Evolutionary conservation across 2,888 invertebrate genomes (phyloP).

Genomic region (Cetonia aurata): DNA sequence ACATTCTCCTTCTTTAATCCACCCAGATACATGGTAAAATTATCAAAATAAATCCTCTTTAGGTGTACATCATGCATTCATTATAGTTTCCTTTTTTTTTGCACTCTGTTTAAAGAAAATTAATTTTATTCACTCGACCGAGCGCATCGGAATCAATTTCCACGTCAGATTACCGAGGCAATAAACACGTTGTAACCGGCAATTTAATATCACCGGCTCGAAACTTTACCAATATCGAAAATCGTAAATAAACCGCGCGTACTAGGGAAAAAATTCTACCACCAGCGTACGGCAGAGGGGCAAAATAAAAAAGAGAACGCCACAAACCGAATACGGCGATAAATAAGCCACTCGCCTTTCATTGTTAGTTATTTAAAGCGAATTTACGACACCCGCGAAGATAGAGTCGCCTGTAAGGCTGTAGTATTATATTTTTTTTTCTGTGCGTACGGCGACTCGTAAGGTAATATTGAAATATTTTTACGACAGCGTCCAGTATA

Average conservation of each 20-base stretch:
- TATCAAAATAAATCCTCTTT: neutral
- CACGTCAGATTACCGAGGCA: neutral
- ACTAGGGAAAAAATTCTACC: neutral
- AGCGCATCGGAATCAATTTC: conserved; percentile 1
- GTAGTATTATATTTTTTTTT: too few species aligned
- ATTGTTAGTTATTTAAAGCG: conserved; percentile 5
- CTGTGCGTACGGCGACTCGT: too few species aligned
- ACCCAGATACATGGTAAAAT: neutral
- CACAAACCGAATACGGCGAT: neutral
- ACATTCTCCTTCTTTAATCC: too few species aligned
- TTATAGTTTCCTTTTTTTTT: neutral
- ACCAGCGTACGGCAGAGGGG: neutral
- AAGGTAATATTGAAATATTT: neutral
- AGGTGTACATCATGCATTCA: neutral
- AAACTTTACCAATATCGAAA: neutral
- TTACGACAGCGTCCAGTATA: neutral
- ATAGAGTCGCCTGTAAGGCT: neutral
- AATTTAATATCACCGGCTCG: neutral
- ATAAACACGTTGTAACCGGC: neutral
- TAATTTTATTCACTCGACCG: neutral
- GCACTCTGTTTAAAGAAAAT: neutral
- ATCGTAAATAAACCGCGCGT: neutral
- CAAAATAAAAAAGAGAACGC: neutral
- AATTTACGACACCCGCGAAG: neutral
- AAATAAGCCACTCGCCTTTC: neutral